A percentile compares a stretch with the other conserved stretches of the same genome.
These are phyloP conservation scores for Trochalopteron elliotii DNA, from an alignment of 2,113 vertebrate genomes.

Conservation along the genomic window DNA sequence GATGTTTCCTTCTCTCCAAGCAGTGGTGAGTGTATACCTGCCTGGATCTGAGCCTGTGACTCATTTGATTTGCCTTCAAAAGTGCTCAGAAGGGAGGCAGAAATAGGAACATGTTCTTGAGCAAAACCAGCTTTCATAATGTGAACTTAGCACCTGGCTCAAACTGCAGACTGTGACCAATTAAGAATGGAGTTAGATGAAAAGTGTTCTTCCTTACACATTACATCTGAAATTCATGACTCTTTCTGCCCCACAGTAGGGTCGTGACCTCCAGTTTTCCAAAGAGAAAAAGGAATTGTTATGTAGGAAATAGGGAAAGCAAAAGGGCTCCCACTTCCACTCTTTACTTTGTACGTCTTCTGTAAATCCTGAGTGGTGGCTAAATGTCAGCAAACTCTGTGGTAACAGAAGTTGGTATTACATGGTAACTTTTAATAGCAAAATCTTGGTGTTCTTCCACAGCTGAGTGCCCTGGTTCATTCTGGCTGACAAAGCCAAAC, in stretches of 20 bases:
- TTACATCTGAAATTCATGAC: background rate
- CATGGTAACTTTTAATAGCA: background rate
- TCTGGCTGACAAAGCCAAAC: background rate
- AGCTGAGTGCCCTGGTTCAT: background rate
- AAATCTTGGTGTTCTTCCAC: background rate
- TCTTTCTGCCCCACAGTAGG: background rate
- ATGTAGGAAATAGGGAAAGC: background rate
- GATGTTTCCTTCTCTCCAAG: background rate
- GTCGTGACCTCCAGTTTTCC: background rate
- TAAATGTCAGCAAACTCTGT: background rate
- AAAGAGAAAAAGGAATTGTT: background rate
- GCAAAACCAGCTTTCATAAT: background rate
- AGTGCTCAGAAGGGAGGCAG: background rate
- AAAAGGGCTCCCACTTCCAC: accelerated
- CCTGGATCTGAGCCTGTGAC: background rate
- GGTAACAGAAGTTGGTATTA: background rate
- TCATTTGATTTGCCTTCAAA: background rate
- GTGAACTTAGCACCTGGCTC: background rate
- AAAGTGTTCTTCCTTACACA: background rate
- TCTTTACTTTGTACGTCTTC: background rate
- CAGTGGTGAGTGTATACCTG: background rate
- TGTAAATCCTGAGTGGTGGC: background rate
- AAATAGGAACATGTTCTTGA: background rate
- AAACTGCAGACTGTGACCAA: accelerated
- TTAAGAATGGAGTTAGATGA: background rate